These are phyloP conservation scores for Odontocolon sp. DNA, from an alignment of 2,888 invertebrate genomes.

Conservation along the genomic window DNA sequence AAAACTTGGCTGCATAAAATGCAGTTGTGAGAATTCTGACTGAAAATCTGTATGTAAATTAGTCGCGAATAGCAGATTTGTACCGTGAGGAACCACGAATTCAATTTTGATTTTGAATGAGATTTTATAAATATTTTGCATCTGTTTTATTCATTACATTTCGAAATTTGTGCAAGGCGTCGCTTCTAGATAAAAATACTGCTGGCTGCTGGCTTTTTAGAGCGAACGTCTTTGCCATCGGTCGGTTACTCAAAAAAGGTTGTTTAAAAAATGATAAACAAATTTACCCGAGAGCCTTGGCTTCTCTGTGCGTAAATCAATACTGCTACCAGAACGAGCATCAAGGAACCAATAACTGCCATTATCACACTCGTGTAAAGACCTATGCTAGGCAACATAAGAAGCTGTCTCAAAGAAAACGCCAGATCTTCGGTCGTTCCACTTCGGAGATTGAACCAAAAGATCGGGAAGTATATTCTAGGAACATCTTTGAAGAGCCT, in stretches of 20 bases:
- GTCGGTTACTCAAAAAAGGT: neutral
- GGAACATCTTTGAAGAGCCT: slow-evolving; percentile 87
- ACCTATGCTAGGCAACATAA: slow-evolving; percentile 82
- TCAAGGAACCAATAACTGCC: slow-evolving; percentile 78
- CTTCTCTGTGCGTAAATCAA: slow-evolving; percentile 63
- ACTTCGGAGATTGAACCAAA: slow-evolving; percentile 90
- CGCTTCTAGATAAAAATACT: too few species aligned
- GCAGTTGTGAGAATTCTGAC: too few species aligned
- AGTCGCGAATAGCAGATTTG: too few species aligned
- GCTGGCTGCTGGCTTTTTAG: too few species aligned
- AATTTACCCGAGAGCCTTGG: slow-evolving; percentile 55
- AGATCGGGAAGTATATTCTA: slow-evolving; percentile 87
- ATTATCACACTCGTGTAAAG: slow-evolving; percentile 82
- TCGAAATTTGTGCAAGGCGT: too few species aligned
- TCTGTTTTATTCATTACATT: too few species aligned
- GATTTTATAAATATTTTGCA: too few species aligned
- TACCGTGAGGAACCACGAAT: too few species aligned
- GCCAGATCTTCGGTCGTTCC: slow-evolving; percentile 83
- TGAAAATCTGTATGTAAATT: too few species aligned
- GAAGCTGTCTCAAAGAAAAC: slow-evolving; percentile 82
- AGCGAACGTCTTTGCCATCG: neutral
- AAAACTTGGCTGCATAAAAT: too few species aligned
- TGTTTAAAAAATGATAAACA: slow-evolving; percentile 16
- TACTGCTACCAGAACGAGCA: slow-evolving; percentile 66
- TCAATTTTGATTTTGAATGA: too few species aligned